A percentile compares a stretch with the other conserved stretches of the same genome.
Conservation (phyloP, 2,113 vertebrate genomes). For the Rallus limicola region DNA sequence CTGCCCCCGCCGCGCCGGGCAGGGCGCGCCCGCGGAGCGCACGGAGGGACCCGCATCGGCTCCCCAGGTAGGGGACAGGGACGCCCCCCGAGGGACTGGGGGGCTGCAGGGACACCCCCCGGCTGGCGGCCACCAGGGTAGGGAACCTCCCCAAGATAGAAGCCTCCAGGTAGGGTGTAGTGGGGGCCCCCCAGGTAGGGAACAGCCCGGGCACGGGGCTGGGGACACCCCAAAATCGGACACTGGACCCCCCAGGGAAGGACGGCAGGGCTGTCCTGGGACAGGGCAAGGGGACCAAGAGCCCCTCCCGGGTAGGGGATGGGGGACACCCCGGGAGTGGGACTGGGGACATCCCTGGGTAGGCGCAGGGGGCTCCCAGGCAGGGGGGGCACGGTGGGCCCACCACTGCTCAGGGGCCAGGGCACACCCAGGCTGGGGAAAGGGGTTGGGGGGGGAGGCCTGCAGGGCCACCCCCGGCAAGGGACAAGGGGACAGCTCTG, state of each 20-base stretch:
- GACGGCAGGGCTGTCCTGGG: not conserved
- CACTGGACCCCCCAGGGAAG: not conserved
- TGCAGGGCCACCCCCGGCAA: not conserved
- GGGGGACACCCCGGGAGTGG: too few species aligned
- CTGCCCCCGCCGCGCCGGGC: not conserved
- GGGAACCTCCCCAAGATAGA: not conserved
- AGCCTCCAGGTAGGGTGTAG: not conserved
- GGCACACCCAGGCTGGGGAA: not conserved
- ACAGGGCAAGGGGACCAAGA: not conserved
- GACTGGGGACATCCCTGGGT: not conserved
- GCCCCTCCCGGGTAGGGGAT: not conserved
- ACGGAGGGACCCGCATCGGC: not conserved
- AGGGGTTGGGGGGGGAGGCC: not conserved
- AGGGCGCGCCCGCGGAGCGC: not conserved
- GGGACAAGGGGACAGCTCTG: not conserved
- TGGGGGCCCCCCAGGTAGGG: not conserved
- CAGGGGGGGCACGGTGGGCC: not conserved
- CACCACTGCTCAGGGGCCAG: not conserved
- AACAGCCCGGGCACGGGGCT: not conserved
- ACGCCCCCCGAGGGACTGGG: not conserved
- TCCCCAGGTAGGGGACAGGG: not conserved
- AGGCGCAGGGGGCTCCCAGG: not conserved
- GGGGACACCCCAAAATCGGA: not conserved
- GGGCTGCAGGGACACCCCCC: not conserved
- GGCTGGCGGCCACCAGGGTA: not conserved